Conservation (phyloP, 2,888 invertebrate genomes). For the Oscheius sp. region DNA sequence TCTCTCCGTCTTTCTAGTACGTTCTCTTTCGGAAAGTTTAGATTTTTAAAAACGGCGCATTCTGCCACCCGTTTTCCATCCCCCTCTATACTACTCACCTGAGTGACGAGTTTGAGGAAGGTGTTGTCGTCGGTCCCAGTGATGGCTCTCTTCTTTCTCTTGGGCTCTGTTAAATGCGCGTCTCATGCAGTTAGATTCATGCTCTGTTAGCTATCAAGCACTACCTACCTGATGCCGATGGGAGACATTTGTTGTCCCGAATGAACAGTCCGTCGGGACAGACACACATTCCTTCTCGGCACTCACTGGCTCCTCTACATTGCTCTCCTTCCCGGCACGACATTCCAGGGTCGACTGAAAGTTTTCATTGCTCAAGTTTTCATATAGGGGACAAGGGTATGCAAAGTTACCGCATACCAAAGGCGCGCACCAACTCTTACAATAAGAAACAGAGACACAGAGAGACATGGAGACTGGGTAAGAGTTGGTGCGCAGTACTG, state of each 20-base stretch:
- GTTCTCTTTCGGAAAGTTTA: too few relatives aligned
- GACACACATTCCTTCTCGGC: constrained; percentile 58
- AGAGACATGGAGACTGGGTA: too few relatives aligned
- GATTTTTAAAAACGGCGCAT: too few relatives aligned
- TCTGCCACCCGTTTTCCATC: too few relatives aligned
- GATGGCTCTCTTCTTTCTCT: constrained; percentile 10
- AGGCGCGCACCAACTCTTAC: too few relatives aligned
- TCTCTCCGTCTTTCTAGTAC: too few relatives aligned
- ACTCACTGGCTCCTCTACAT: constrained; percentile 61
- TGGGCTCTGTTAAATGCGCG: constrained; percentile 6
- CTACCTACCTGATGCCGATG: constrained; percentile 45
- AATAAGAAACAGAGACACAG: too few relatives aligned
- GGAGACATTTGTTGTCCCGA: constrained; percentile 53
- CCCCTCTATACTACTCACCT: background rate
- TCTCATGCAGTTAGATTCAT: constrained; percentile 30
- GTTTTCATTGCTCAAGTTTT: background rate
- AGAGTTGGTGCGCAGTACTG: too few relatives aligned
- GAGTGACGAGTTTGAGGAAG: constrained; percentile 16
- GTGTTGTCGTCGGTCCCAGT: constrained; percentile 22
- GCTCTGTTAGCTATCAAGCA: constrained; percentile 1
- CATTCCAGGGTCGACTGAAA: constrained; percentile 64
- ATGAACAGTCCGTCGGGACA: constrained; percentile 55
- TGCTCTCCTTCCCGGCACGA: constrained; percentile 59
- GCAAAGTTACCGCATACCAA: too few relatives aligned
- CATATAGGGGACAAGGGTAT: too few relatives aligned